Evolutionary conservation across 2,113 vertebrate genomes (phyloP).

Genomic region (Dicentrarchus labrax): DNA sequence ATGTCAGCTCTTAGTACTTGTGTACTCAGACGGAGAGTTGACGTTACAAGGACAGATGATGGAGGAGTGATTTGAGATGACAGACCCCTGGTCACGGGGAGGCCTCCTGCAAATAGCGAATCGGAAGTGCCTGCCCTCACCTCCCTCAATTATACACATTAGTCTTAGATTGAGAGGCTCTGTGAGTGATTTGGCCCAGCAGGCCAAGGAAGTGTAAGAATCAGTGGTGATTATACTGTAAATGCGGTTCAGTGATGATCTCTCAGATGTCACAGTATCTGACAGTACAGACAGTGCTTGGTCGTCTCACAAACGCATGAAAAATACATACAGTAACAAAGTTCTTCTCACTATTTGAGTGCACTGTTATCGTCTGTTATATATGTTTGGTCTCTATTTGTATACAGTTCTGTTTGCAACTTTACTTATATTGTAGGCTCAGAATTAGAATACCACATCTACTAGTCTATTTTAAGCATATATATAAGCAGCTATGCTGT

Average conservation of each 20-base stretch:
- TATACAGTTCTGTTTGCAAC: background rate
- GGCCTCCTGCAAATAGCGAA: conserved; percentile 33
- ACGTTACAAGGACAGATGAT: background rate
- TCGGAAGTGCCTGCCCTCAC: conserved; percentile 8
- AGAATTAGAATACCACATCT: background rate
- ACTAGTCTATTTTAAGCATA: background rate
- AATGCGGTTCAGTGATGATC: background rate
- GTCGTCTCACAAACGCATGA: background rate
- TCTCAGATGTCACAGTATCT: background rate
- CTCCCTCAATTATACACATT: conserved; percentile 58
- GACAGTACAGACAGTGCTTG: background rate
- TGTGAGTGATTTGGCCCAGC: conserved; percentile 46
- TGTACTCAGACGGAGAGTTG: background rate
- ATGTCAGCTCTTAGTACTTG: background rate
- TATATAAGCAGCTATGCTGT: background rate
- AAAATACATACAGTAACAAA: background rate
- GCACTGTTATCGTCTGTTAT: background rate
- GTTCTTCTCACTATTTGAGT: background rate
- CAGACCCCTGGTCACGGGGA: conserved; percentile 4
- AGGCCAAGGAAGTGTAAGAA: conserved; percentile 30
- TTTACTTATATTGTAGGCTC: background rate
- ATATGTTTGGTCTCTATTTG: background rate
- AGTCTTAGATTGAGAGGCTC: conserved; percentile 46
- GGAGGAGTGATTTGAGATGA: conserved; percentile 29
- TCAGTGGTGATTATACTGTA: conserved; percentile 42